Evolutionary conservation across 2,113 vertebrate species (phyloP).

Genomic region (Oceanodroma tethys): DNA sequence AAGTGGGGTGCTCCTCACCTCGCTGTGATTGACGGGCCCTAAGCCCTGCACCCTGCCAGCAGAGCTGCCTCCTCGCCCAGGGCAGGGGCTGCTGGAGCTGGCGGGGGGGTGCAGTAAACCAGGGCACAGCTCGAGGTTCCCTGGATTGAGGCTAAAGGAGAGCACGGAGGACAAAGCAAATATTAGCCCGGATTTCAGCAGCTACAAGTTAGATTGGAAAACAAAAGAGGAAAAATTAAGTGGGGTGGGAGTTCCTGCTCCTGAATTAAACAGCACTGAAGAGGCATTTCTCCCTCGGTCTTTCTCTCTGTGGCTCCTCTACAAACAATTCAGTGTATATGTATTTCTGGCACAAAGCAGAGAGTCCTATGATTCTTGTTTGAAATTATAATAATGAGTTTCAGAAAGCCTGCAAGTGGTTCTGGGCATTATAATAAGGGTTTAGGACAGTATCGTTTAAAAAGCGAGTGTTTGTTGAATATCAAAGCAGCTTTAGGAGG

Average conservation of each 20-base stretch:
- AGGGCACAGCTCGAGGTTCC: background rate
- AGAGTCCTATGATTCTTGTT: constrained; percentile 52
- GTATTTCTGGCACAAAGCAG: constrained; percentile 62
- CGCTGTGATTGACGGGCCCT: too few species aligned
- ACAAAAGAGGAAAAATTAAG: constrained; percentile 22
- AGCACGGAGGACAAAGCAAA: background rate
- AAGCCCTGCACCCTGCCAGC: background rate
- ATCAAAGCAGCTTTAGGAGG: constrained; percentile 42
- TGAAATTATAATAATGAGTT: constrained; percentile 72
- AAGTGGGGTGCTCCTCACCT: background rate
- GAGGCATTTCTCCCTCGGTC: background rate
- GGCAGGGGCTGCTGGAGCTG: background rate
- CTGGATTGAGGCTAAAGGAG: background rate
- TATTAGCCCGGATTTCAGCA: background rate
- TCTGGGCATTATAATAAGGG: constrained; percentile 57
- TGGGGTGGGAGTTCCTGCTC: background rate
- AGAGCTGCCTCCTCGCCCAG: background rate
- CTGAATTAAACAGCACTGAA: constrained; percentile 18
- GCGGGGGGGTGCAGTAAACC: background rate
- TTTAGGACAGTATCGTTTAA: constrained; percentile 46
- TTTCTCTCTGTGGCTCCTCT: background rate
- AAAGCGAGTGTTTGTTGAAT: constrained; percentile 15
- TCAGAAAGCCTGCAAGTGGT: constrained; percentile 59
- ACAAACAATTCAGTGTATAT: constrained; percentile 44
- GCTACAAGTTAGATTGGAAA: background rate